phyloP scores from a whole-genome alignment of 2,113 vertebrate genomes.

The Notechis scutatus region DNA sequence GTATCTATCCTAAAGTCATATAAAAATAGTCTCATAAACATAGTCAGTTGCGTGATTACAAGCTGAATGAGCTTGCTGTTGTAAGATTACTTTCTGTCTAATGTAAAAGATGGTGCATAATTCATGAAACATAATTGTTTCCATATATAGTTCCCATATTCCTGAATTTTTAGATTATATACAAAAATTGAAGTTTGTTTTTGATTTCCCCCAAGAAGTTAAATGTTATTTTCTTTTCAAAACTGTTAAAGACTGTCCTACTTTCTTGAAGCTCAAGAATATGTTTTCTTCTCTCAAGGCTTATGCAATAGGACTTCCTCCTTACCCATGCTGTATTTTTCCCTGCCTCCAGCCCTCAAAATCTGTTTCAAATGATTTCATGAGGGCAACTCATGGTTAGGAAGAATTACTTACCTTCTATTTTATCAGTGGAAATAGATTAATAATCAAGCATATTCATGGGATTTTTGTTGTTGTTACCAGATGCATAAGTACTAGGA shows the following conservation, averaged over 20 bases:
- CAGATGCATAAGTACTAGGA: background rate
- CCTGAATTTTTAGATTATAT: background rate
- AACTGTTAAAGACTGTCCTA: background rate
- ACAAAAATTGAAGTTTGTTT: background rate
- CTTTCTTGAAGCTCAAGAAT: background rate
- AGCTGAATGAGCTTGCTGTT: background rate
- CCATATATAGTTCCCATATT: background rate
- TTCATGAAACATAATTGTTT: background rate
- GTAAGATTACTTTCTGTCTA: background rate
- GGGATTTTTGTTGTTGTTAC: background rate
- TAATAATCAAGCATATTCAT: background rate
- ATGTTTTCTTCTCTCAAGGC: background rate
- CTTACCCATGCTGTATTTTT: background rate
- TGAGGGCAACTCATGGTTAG: background rate
- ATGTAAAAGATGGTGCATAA: background rate
- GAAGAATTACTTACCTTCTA: background rate
- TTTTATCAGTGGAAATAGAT: background rate
- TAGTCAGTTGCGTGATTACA: background rate
- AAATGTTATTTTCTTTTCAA: background rate
- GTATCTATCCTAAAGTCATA: background rate
- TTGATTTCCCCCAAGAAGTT: background rate
- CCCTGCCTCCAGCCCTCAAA: background rate
- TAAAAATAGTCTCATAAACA: background rate
- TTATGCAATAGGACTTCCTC: background rate
- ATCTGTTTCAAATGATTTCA: background rate